Evolutionary conservation across 1,140 invertebrate species (phyloP).

Genomic region (Gyrodactylus bullatarudis): DNA sequence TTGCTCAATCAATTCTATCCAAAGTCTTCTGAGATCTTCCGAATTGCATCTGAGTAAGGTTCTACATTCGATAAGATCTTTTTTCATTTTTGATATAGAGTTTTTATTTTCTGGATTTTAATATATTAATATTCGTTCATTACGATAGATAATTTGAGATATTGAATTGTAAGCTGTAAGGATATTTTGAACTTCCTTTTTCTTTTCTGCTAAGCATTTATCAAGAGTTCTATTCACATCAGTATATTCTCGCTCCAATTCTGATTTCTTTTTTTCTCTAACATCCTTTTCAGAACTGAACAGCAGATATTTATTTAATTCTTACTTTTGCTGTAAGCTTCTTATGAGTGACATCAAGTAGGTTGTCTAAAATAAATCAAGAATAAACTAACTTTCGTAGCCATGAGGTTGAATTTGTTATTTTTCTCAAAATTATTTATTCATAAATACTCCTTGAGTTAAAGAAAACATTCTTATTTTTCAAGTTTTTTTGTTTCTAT

Average conservation of each 20-base stretch:
- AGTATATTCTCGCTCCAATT: background rate
- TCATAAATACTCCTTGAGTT: too few species aligned
- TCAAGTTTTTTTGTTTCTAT: background rate
- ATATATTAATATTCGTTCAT: background rate
- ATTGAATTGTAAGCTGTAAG: background rate
- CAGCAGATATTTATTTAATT: background rate
- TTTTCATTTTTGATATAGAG: constrained; percentile 2
- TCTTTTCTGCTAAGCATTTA: background rate
- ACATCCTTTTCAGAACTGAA: background rate
- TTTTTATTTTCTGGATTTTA: background rate
- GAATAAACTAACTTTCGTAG: too few species aligned
- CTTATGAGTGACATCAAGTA: background rate
- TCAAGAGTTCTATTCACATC: background rate
- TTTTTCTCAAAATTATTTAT: too few species aligned
- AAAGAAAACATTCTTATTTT: background rate
- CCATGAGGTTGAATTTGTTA: too few species aligned
- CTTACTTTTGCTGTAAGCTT: background rate
- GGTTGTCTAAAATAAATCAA: background rate
- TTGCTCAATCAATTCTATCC: constrained; percentile 3
- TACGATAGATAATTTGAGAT: background rate
- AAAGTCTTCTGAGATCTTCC: background rate
- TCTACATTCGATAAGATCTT: background rate
- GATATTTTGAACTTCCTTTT: background rate
- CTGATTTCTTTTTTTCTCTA: background rate
- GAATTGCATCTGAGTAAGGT: background rate